Evolutionary conservation across 64 coral and sea anemone genomes (phyloP), one percentile per base, ranked within the genome.

Genomic region (Trachythela sp.): DNA sequence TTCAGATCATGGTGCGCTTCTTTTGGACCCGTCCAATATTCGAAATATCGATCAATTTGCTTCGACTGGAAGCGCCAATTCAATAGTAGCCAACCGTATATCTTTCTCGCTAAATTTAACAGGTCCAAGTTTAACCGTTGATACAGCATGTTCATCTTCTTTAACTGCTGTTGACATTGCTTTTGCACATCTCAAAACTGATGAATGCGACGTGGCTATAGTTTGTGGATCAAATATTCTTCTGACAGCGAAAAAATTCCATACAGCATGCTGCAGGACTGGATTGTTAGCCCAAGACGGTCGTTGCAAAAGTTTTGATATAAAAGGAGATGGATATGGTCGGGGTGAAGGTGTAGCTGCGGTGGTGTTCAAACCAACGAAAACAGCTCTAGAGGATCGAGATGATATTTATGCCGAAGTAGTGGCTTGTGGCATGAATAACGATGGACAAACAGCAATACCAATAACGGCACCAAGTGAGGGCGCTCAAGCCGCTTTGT

Each of bases 101-200:
- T 97, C 94, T 14, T 97, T 93, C 49, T 89, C 86, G 50, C 83
- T 97, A 9, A 97, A 97, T 87, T 45, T 97, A 26, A 97, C 94
- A 20, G 94, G 94, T 30, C 94, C 94, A 2, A 97, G 94, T 86
- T 84, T 97, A 49, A 86, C 84, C 11, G 70, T 95, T 37, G 90
- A 95, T 80, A 95, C 94, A 0, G 94, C 94, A 4, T 95, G 94
- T 31, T 95, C 90, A 0, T 95, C 94, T 2, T 95, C 94, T 0
- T 70, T 92, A 18, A 89, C 84, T 0, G 94, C 94, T 22, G 77
- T 95, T 29, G 91, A 89, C 8, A 31, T 95, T 24, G 94, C 94
- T 30, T 26, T 37, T 51, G 87, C 86, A 30, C 91, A 52, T 33
- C 37, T 95, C 30, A 77, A 86, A 10, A 92, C 89, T 45, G 84